Percentiles rank a stretch among this genome's conserved stretches.
These are phyloP conservation scores for Protaetia brevitarsis DNA, from an alignment of 1,140 invertebrate species.

Conservation along the genomic window DNA sequence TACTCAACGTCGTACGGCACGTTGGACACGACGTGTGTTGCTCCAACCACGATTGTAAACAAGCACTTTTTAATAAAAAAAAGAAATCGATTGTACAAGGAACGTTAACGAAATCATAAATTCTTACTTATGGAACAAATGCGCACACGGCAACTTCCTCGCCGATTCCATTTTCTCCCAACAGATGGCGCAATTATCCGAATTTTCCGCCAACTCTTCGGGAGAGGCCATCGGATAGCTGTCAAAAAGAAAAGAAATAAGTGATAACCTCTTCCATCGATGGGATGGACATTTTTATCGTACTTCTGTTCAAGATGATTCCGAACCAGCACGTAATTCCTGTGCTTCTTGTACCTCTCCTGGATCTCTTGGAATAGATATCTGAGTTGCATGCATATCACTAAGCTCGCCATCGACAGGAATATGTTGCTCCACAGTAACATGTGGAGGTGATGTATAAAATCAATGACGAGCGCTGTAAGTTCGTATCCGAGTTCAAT, in stretches of 20 bases:
- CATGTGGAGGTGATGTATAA: constrained; percentile 75
- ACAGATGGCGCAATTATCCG: constrained; percentile 89
- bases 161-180: constrained; percentile 89
- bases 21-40: constrained; percentile 89
- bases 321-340: constrained; percentile 80
- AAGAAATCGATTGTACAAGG: constrained; percentile 23
- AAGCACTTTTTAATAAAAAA: constrained; percentile 58
- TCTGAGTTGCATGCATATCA: constrained; percentile 86
- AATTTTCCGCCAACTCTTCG: constrained; percentile 70
- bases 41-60: constrained; percentile 84
- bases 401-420: constrained; percentile 85
- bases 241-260: constrained; percentile 39
- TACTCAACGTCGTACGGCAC: constrained; percentile 69
- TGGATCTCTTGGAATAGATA: constrained; percentile 83
- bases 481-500: constrained; percentile 77
- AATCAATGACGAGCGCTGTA: constrained; percentile 69
- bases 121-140: constrained; percentile 83
- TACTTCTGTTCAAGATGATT: constrained; percentile 81
- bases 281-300: constrained; percentile 35
- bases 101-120: constrained; percentile 10
- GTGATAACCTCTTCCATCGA: not conserved
- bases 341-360: constrained; percentile 74
- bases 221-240: constrained; percentile 81
- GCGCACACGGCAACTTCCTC: constrained; percentile 80
- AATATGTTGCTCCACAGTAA: constrained; percentile 85